Conservation (phyloP, 2,113 vertebrate genomes). For the Crocuta crocuta region DNA sequence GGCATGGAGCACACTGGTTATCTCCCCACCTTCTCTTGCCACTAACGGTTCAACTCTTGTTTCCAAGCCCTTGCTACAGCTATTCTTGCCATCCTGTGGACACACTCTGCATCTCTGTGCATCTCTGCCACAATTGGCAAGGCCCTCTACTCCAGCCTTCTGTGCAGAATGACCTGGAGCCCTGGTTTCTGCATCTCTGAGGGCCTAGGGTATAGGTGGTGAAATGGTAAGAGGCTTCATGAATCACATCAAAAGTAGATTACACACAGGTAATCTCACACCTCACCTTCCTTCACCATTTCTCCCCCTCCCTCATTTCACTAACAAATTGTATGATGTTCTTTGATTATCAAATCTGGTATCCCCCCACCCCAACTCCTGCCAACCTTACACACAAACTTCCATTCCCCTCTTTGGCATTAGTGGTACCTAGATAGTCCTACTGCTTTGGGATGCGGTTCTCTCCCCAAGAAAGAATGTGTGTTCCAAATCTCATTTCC, state of each 20-base stretch:
- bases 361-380: neutral
- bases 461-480: neutral
- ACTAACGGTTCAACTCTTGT: neutral
- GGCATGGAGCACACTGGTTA: neutral
- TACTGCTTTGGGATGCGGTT: neutral
- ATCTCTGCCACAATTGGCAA: conserved; percentile 84
- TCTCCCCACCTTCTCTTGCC: neutral
- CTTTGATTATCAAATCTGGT: neutral
- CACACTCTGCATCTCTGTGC: conserved; percentile 82
- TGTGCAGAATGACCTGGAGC: neutral
- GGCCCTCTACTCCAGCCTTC: neutral
- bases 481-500: neutral
- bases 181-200: neutral
- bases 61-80: conserved; percentile 84
- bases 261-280: neutral
- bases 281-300: neutral
- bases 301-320: neutral
- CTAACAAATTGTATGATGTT: neutral
- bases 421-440: neutral
- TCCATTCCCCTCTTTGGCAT: neutral
- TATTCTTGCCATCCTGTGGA: conserved; percentile 87
- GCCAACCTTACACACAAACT: neutral
- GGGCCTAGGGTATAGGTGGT: neutral
- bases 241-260: neutral
- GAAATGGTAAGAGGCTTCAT: neutral